Percentiles rank a stretch among this genome's conserved stretches.
Conservation (phyloP, 2,888 invertebrate genomes). For the Toxonevra muliebris region DNA sequence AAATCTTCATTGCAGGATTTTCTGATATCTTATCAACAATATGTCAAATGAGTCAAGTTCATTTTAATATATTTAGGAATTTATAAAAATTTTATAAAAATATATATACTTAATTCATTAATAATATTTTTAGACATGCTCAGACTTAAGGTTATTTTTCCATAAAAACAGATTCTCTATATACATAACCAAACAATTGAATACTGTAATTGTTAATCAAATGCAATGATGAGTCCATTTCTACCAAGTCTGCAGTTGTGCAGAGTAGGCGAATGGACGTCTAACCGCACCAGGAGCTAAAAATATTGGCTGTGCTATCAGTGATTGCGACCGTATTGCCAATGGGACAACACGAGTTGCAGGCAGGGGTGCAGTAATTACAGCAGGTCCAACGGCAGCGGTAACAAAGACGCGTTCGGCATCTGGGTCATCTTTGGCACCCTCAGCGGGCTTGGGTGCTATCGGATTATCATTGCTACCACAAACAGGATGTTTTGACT, state of each 20-base stretch:
- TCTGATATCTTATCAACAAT: too few relatives aligned
- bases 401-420: constrained; percentile 52
- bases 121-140: background rate
- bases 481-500: constrained; percentile 53
- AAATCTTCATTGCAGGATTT: too few relatives aligned
- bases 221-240: background rate
- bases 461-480: constrained; percentile 56
- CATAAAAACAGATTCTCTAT: too few relatives aligned
- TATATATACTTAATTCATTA: too few relatives aligned
- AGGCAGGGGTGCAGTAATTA: constrained; percentile 14
- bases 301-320: constrained; percentile 39
- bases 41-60: background rate
- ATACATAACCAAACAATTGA: background rate
- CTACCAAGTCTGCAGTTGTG: constrained; percentile 31
- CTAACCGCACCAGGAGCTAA: constrained; percentile 37
- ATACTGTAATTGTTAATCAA: background rate
- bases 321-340: constrained; percentile 42
- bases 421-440: constrained; percentile 51
- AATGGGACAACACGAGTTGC: constrained; percentile 27
- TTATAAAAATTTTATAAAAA: too few relatives aligned
- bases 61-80: background rate
- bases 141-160: background rate
- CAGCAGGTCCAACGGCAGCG: constrained; percentile 41
- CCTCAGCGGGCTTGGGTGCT: constrained; percentile 53
- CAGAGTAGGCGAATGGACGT: constrained; percentile 33